These are phyloP conservation scores for Adela reaumurella DNA, from an alignment of 2,888 invertebrate genomes.

Conservation along the genomic window DNA sequence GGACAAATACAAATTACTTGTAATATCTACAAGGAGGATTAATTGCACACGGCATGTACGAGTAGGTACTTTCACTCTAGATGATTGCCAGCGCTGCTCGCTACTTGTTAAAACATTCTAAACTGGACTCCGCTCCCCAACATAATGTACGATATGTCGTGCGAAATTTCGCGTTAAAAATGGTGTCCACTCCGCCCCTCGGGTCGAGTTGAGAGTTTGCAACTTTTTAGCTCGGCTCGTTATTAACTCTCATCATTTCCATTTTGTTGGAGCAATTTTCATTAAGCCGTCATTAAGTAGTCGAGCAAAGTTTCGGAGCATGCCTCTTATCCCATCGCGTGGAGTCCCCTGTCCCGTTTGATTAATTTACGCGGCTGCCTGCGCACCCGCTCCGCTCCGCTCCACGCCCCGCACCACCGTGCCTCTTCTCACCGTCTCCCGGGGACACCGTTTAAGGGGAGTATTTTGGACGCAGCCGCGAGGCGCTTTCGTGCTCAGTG, in stretches of 20 bases:
- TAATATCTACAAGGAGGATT: no score
- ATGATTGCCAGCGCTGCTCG: no score
- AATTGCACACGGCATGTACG: no score
- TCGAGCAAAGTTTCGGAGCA: slow-evolving; percentile 27
- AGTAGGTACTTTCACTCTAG: no score
- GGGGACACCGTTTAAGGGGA: neutral
- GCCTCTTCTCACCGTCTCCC: neutral
- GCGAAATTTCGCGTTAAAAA: no score
- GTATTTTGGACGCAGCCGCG: no score
- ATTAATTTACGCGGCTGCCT: slow-evolving; percentile 30
- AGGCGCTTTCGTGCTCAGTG: no score
- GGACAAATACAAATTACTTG: no score
- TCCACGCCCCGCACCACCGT: neutral
- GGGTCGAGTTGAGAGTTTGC: neutral
- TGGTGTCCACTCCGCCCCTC: no score
- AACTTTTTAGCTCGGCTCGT: slow-evolving; percentile 10
- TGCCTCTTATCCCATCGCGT: slow-evolving; percentile 25
- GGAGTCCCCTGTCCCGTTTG: slow-evolving; percentile 24
- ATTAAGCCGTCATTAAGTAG: slow-evolving; percentile 36
- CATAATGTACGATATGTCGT: no score
- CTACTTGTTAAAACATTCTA: no score
- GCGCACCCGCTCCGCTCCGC: slow-evolving; percentile 11
- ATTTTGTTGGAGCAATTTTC: slow-evolving; percentile 27
- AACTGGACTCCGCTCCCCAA: no score
- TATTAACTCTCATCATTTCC: slow-evolving; percentile 26